Evolutionary conservation across 2,113 vertebrate species (phyloP), one percentile per base, ranked within the genome.

Genomic region (Silurus asotus): DNA sequence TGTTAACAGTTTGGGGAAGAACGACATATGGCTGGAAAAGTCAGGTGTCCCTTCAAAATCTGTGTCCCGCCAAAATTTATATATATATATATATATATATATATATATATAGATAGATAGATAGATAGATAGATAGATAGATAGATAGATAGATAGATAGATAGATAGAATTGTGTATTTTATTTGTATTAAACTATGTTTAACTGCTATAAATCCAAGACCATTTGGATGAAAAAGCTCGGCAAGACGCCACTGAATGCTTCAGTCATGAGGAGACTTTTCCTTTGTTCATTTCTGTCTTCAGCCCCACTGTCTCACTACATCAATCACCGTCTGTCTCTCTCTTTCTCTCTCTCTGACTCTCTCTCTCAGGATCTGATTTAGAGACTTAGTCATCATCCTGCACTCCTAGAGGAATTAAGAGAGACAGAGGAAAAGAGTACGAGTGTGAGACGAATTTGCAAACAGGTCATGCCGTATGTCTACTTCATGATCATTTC

Each of bases 381-480:
- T 77, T 77, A 77, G 6, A 10, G 74, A 77, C 55, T 58, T 78
- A 78, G n/a, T 58, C 55, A 79, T 79, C 77, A 28, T 79, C 6
- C 15, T 37, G 15, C 55, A 59, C 55, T 59, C 55, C 6, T 37
- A 79, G 14, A 19, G 8, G n/a, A 48, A 72, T 72, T 48, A 10
- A 56, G 53, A 58, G 53, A 78, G 23, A 58, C 5, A 51, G 37
- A 70, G 69, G 48, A 37, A 70, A 37, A 70, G 69, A 70, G 37
- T 45, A 37, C 48, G 37, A 70, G 65, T 28, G 65, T 28, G 65
- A 69, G 28, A 45, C 8, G 37, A 51, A 74, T 74, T 23, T 75
- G 72, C 23, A n/a, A 51, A 75, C 51, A 75, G 48, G 48, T 76
- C 49, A 76, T 77, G 51, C 28, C 55, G 51, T 23, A 25, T 13